Evolutionary conservation across 2,113 vertebrate genomes (phyloP), one percentile per base, ranked within the genome.

Genomic region (Calyptomena viridis): DNA sequence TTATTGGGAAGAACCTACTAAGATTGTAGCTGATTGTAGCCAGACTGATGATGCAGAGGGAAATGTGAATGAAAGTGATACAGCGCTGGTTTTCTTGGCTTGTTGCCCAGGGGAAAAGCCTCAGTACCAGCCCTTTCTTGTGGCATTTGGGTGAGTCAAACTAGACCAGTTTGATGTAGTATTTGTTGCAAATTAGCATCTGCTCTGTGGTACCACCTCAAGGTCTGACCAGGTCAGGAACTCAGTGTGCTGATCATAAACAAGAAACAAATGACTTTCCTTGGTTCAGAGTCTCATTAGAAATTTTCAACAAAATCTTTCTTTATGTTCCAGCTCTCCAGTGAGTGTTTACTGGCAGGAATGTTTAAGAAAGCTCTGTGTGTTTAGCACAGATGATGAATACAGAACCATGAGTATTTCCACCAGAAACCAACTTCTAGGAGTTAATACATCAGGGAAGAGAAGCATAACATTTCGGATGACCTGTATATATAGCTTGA

Each of bases 221-320:
- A 94, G 91, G 89, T 96, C 95, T 95, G 89, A 91, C 80, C 52
- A 85, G 94, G 93, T 94, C 95, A 96, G 91, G 93, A 94, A 72
- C 89, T 87, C 35, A 39, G 58, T 44, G 91, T 79, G 67, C 80
- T 92, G 82, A 71, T 89, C 69, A 40, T 91, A 95, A 94, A 94
- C 89, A 95, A 44, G 66, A 84, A 89, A 37, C 22, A 89, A 95
- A 91, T 76, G 3, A 82, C 94, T 93, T 95, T 95, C 67, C 30
- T 75, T 53, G 11, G 53, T 88, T 94, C 78, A 91, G 93, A 95
- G 93, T 47, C 66, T 93, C 40, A 47, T 94, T 93, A 87, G 84
- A 90, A 89, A 82, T 58, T 79, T 93, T 90, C 62, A 83, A 20
- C 74, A 79, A 97, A 94, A 89, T 91, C 89, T 93, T 95, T 92